Evolutionary conservation across 2,113 vertebrate genomes (phyloP).

Genomic region (Xenus cinereus): DNA sequence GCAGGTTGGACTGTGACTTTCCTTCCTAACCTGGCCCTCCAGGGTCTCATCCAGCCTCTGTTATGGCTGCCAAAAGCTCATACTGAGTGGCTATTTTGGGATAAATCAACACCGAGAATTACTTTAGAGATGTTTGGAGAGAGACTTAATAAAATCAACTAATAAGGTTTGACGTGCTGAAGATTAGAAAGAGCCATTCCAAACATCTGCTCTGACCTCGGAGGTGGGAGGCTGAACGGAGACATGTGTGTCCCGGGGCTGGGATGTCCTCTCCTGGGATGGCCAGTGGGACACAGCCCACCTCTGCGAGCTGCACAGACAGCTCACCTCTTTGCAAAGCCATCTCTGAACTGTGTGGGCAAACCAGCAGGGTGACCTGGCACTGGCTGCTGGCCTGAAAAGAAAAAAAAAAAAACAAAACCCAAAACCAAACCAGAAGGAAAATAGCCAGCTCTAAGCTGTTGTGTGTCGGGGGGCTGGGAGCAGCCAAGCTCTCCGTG

Average conservation of each 20-base stretch:
- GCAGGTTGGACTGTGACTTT: not conserved
- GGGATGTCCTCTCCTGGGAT: not conserved
- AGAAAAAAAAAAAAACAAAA: not conserved
- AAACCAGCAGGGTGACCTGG: not conserved
- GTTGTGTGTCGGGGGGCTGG: not conserved
- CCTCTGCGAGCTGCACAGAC: rapidly evolving
- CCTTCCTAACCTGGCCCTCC: not conserved
- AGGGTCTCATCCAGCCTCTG: not conserved
- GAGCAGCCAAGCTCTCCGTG: not conserved
- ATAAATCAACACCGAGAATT: not conserved
- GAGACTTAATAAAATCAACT: slow-evolving; percentile 25
- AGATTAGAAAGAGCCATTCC: not conserved
- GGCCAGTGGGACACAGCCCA: not conserved
- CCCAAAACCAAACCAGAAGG: no score
- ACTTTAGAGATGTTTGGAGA: slow-evolving; percentile 36
- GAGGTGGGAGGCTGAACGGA: not conserved
- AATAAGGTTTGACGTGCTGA: slow-evolving; percentile 4
- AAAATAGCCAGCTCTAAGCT: not conserved
- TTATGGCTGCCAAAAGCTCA: slow-evolving; percentile 25
- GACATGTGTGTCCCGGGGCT: not conserved
- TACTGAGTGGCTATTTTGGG: slow-evolving; percentile 6
- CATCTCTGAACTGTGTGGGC: not conserved
- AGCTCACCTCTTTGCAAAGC: not conserved
- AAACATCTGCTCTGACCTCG: not conserved
- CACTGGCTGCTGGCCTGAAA: not conserved